Evolutionary conservation across 2,797 vertebrate genomes (phyloP).

Genomic region (Semaprochilodus insignis): DNA sequence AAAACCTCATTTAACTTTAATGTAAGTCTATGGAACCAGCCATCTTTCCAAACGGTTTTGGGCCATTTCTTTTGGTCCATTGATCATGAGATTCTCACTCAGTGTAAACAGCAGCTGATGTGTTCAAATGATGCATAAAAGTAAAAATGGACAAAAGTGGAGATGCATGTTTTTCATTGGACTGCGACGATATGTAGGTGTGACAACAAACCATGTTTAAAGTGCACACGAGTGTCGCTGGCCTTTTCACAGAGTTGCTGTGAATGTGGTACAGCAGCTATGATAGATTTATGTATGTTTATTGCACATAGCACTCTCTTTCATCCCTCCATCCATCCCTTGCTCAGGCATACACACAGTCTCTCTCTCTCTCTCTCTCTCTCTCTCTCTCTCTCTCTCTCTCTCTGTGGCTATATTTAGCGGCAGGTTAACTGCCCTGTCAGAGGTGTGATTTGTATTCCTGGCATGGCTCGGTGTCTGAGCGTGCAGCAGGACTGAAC

Average conservation of each 20-base stretch:
- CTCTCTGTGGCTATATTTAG: constrained; percentile 79
- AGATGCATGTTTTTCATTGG: too few relatives aligned
- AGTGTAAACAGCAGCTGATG: too few relatives aligned
- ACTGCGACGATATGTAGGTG: too few relatives aligned
- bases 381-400: constrained; percentile 62
- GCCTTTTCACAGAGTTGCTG: neutral
- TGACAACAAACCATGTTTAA: too few relatives aligned
- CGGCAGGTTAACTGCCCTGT: constrained; percentile 81
- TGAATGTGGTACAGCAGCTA: neutral
- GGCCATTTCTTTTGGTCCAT: too few relatives aligned
- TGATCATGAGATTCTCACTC: too few relatives aligned
- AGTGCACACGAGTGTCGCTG: neutral
- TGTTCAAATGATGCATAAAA: too few relatives aligned
- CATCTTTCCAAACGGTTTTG: too few relatives aligned
- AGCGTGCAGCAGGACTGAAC: constrained; percentile 76
- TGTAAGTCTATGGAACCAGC: too few relatives aligned
- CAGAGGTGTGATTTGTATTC: constrained; percentile 84
- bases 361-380: constrained; percentile 52
- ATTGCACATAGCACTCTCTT: constrained; percentile 26
- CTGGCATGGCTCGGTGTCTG: constrained; percentile 75
- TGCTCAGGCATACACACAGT: constrained; percentile 21
- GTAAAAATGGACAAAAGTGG: too few relatives aligned
- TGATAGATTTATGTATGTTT: constrained; percentile 34
- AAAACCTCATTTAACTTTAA: too few relatives aligned
- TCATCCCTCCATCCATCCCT: constrained; percentile 27